A percentile compares a stretch with the other conserved stretches of the same genome.
Conservation (phyloP, 2,797 vertebrate species). For the Phalloptychus januarius region DNA sequence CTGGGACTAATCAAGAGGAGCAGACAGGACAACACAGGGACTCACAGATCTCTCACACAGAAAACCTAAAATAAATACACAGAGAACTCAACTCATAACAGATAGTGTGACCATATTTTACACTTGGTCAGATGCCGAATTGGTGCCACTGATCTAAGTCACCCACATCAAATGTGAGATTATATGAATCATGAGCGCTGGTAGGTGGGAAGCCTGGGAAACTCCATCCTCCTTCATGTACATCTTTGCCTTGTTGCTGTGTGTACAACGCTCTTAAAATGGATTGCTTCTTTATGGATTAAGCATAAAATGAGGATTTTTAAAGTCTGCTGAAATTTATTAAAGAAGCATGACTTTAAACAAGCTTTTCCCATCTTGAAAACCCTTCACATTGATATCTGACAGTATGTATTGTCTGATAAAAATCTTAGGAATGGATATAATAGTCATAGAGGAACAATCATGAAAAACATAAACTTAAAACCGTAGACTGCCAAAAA, state of each 20-base stretch:
- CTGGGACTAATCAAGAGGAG: no score
- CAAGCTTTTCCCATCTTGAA: background rate
- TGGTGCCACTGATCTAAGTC: background rate
- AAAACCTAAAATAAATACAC: no score
- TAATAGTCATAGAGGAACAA: no score
- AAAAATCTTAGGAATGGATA: background rate
- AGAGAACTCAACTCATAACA: no score
- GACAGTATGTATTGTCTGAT: background rate
- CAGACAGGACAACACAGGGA: no score
- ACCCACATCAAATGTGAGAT: background rate
- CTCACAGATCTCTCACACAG: no score
- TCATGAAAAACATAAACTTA: no score
- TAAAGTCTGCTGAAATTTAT: background rate
- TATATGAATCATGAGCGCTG: background rate
- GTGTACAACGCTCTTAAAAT: no score
- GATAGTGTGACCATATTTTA: background rate
- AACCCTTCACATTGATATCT: background rate
- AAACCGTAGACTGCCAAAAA: background rate
- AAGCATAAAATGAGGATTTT: background rate
- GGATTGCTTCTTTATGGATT: no score
- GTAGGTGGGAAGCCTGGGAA: background rate
- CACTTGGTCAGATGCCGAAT: background rate
- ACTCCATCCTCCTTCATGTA: background rate
- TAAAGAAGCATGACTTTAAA: background rate
- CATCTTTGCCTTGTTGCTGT: background rate